phyloP scores from a whole-genome alignment of 2,113 vertebrate genomes.

The Symphodus melops region DNA sequence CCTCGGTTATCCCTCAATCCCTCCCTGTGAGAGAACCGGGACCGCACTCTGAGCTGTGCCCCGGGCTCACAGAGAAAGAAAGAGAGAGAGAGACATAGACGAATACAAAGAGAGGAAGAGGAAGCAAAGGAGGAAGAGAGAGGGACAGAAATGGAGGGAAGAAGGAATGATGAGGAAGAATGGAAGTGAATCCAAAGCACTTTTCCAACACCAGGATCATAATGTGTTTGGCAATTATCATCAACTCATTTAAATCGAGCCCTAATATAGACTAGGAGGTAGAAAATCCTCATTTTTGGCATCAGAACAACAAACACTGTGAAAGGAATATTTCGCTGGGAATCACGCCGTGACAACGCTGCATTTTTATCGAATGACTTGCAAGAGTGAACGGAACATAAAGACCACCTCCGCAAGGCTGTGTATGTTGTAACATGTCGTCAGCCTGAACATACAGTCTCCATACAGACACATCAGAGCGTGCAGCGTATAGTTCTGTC shows the following conservation, averaged over 20 bases:
- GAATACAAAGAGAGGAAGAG: slow-evolving; percentile 24
- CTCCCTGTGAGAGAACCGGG: slow-evolving; percentile 73
- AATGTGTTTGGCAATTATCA: slow-evolving; percentile 49
- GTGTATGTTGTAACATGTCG: neutral
- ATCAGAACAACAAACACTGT: slow-evolving; percentile 37
- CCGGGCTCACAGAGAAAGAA: slow-evolving; percentile 59
- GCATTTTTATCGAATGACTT: slow-evolving; percentile 57
- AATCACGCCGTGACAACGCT: slow-evolving; percentile 44
- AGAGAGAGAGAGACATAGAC: slow-evolving; percentile 31
- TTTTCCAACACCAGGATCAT: slow-evolving; percentile 13
- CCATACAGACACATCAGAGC: no score
- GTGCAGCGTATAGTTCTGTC: no score
- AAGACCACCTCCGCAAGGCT: neutral
- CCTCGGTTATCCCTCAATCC: slow-evolving; percentile 83
- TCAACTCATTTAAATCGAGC: slow-evolving; percentile 46
- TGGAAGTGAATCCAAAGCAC: slow-evolving; percentile 9
- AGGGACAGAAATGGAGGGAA: slow-evolving; percentile 1
- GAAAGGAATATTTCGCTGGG: slow-evolving; percentile 27
- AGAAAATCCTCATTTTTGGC: slow-evolving; percentile 55
- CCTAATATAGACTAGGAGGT: slow-evolving; percentile 26
- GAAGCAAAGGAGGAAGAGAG: slow-evolving; percentile 29
- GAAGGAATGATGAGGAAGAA: slow-evolving; percentile 25
- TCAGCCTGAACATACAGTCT: neutral
- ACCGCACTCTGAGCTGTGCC: slow-evolving; percentile 78
- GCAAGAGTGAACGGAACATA: slow-evolving; percentile 41